phyloP scores from a whole-genome alignment of 2,797 vertebrate genomes.

The Macropodus opercularis region DNA sequence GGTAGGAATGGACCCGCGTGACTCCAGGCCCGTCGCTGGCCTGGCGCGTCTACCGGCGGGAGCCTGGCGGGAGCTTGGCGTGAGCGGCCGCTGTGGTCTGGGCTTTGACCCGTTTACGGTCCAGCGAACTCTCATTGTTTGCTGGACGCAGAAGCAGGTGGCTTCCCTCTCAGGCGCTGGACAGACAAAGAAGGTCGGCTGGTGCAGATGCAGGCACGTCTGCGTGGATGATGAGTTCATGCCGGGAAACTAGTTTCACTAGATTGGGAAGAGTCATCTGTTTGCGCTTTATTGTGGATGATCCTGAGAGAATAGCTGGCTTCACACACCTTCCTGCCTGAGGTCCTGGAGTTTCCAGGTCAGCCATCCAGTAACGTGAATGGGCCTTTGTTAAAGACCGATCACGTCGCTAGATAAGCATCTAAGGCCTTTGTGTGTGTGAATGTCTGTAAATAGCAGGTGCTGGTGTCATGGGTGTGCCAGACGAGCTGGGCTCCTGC shows the following conservation, averaged over 20 bases:
- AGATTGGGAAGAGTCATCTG: slow-evolving; percentile 34
- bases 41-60: too few relatives aligned
- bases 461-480: slow-evolving; percentile 49
- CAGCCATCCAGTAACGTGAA: slow-evolving; percentile 23
- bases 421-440: slow-evolving; percentile 45
- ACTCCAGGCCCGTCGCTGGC: too few relatives aligned
- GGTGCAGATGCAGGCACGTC: slow-evolving; percentile 39
- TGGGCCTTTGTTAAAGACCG: slow-evolving; percentile 21
- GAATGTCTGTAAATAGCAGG: slow-evolving; percentile 4
- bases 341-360: slow-evolving; percentile 43
- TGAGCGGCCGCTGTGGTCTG: slow-evolving; percentile 22
- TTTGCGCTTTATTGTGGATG: slow-evolving; percentile 7
- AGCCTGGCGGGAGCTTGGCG: too few relatives aligned
- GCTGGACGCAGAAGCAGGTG: slow-evolving; percentile 55
- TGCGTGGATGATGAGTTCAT: slow-evolving; percentile 40
- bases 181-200: slow-evolving; percentile 55
- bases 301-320: slow-evolving; percentile 34
- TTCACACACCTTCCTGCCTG: slow-evolving; percentile 33
- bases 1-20: too few relatives aligned
- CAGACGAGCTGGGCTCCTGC: slow-evolving; percentile 46
- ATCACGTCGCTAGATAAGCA: slow-evolving; percentile 44
- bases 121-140: slow-evolving; percentile 60
- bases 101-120: slow-evolving; percentile 51
- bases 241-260: slow-evolving; percentile 35
- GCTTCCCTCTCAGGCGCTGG: slow-evolving; percentile 43